These are phyloP conservation scores for Sternotherus odoratus DNA, from an alignment of 2,797 vertebrate species.

Conservation along the genomic window DNA sequence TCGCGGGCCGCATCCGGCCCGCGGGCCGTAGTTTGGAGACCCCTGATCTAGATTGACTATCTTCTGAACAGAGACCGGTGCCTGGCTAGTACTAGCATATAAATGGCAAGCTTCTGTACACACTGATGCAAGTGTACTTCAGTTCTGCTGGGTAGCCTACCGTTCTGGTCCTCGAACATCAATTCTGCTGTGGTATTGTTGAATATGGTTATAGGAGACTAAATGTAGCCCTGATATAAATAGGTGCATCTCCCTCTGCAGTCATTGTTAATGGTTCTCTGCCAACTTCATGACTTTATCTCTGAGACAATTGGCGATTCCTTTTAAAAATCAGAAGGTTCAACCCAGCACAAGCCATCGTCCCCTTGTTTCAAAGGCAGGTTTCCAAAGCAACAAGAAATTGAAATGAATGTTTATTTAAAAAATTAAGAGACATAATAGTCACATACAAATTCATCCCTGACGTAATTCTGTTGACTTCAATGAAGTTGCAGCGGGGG, in stretches of 20 bases:
- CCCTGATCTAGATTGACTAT: background rate
- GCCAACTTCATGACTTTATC: background rate
- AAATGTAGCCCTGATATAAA: background rate
- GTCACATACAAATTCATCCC: background rate
- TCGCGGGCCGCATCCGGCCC: no score
- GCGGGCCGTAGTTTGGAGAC: no score
- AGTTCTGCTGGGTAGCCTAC: background rate
- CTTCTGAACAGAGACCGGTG: background rate
- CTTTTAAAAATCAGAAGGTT: background rate
- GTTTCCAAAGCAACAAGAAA: background rate
- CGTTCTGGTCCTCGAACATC: background rate
- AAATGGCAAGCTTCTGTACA: fast-evolving
- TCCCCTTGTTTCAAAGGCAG: background rate
- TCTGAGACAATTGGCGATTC: background rate
- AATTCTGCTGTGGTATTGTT: background rate
- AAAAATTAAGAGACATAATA: no score
- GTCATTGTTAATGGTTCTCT: background rate
- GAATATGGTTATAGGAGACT: background rate
- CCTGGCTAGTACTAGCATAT: background rate
- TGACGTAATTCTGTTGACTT: background rate
- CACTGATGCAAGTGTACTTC: no score
- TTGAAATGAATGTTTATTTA: no score
- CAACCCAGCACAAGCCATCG: background rate
- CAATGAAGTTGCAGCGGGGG: background rate
- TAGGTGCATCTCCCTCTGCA: background rate